A percentile compares a stretch with the other conserved stretches of the same genome.
phyloP scores from a whole-genome alignment of 2,113 vertebrate genomes.

The Deroptyus accipitrinus region DNA sequence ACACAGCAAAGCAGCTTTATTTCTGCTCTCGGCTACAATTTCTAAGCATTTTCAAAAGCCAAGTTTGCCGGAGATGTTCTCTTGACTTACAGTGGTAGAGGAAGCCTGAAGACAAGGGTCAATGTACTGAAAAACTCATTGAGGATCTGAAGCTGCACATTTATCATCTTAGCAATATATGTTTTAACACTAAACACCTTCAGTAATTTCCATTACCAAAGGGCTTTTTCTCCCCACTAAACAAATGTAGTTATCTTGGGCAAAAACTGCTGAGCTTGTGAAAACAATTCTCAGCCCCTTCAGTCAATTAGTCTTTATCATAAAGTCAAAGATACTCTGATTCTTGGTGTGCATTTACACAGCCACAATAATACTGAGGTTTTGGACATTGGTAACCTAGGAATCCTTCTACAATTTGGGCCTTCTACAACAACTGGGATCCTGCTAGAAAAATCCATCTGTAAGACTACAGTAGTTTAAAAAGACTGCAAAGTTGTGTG shows the following conservation, averaged over 20 bases:
- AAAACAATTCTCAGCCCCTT: not conserved
- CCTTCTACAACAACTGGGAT: not conserved
- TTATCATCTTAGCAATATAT: slow-evolving; percentile 1
- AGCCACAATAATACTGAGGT: not conserved
- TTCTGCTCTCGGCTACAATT: not conserved
- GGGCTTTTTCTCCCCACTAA: slow-evolving; percentile 35
- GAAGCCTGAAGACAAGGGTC: slow-evolving; percentile 11
- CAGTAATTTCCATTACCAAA: slow-evolving; percentile 22
- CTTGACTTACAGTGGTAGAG: not conserved
- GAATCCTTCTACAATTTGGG: not conserved
- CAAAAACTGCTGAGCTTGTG: not conserved
- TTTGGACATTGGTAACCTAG: not conserved
- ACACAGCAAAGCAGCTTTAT: slow-evolving; percentile 18
- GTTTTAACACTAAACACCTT: slow-evolving; percentile 22
- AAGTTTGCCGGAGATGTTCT: not conserved
- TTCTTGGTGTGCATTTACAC: not conserved
- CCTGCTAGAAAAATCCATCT: not conserved
- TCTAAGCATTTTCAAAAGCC: slow-evolving; percentile 2
- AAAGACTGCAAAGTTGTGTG: not conserved
- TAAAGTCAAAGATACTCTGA: not conserved
- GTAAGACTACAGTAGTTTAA: not conserved
- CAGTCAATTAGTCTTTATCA: not conserved
- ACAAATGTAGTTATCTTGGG: not conserved
- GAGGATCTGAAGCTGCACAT: not conserved
- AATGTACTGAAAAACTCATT: not conserved